These are phyloP conservation scores for Trochalopteron elliotii DNA, from an alignment of 2,113 vertebrate species.

Conservation along the genomic window DNA sequence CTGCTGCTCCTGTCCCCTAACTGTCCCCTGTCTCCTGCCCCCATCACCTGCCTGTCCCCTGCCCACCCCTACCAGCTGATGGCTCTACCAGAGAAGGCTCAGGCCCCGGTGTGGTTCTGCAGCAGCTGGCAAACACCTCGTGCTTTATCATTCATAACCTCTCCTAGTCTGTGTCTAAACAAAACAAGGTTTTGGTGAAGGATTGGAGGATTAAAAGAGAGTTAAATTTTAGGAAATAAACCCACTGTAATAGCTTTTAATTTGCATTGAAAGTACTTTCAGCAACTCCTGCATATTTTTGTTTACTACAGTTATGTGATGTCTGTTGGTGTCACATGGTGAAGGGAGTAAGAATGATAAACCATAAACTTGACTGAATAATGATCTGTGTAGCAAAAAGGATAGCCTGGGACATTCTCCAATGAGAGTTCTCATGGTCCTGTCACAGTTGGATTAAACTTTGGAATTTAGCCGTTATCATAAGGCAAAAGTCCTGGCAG, in stretches of 20 bases:
- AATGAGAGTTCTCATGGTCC: background rate
- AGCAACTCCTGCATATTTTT: rapidly evolving
- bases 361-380: background rate
- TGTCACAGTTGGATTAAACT: background rate
- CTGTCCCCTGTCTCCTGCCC: background rate
- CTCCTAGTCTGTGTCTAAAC: rapidly evolving
- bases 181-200: background rate
- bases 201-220: background rate
- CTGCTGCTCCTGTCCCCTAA: background rate
- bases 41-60: background rate
- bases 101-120: rapidly evolving
- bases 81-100: too few species aligned
- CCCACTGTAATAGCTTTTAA: too few species aligned
- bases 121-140: rapidly evolving
- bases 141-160: rapidly evolving
- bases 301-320: background rate
- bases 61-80: too few species aligned
- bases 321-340: background rate
- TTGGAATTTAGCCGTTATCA: background rate
- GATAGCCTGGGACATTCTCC: background rate
- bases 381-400: background rate
- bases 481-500: background rate
- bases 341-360: background rate
- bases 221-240: background rate
- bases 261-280: background rate